phyloP scores from a whole-genome alignment of 2,113 vertebrate genomes.

The Labeo catla region DNA sequence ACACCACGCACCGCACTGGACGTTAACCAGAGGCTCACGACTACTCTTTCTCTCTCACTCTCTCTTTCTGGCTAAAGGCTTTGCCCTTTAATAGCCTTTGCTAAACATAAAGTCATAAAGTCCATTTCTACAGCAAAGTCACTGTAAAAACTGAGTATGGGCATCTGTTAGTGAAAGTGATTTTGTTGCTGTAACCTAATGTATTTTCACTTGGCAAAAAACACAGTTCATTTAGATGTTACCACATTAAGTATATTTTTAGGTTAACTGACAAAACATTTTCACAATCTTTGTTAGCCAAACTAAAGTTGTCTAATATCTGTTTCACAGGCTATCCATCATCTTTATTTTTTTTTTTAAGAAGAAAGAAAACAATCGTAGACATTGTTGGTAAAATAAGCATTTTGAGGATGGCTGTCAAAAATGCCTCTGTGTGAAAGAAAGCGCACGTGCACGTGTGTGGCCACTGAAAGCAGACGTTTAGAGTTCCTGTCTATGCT shows the following conservation, averaged over 20 bases:
- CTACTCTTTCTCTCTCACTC: background rate
- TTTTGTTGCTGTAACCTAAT: background rate
- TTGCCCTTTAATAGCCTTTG: constrained; percentile 14
- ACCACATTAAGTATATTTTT: constrained; percentile 16
- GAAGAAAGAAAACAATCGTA: background rate
- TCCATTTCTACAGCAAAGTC: background rate
- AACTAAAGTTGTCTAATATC: constrained; percentile 14
- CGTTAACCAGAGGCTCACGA: constrained; percentile 43
- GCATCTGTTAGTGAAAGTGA: background rate
- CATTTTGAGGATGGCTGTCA: constrained; percentile 5
- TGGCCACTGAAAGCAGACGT: constrained; percentile 49
- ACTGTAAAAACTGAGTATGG: background rate
- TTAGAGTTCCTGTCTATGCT: constrained; percentile 58
- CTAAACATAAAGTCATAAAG: background rate
- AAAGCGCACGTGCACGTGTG: constrained; percentile 38
- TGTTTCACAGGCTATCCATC: constrained; percentile 22
- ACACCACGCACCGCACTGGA: constrained; percentile 62
- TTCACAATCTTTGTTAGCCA: background rate
- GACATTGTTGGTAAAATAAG: constrained; percentile 6
- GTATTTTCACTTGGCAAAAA: background rate
- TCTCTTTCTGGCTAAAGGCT: background rate
- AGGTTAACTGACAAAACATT: constrained; percentile 7
- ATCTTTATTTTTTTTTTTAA: background rate
- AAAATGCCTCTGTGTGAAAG: background rate
- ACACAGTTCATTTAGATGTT: background rate